phyloP scores from a whole-genome alignment of 2,888 invertebrate species.

The Scaeva pyrastri region DNA sequence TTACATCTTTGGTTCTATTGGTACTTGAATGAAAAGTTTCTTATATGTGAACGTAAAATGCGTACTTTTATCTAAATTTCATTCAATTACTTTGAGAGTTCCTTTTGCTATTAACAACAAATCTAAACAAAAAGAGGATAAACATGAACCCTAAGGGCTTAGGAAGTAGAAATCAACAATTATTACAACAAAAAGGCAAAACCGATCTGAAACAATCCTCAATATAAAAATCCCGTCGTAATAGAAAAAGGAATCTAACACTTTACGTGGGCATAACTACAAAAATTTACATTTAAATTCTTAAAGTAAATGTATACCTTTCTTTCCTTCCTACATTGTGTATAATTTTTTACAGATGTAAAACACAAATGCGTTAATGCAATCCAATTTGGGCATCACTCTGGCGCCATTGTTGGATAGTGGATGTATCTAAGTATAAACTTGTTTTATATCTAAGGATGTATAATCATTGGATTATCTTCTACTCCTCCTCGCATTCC shows the following conservation, averaged over 20 bases:
- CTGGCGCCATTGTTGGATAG: slow-evolving; percentile 51
- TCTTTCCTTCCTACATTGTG: not conserved
- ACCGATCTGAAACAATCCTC: not conserved
- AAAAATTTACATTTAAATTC: slow-evolving; percentile 64
- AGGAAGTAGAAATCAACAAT: slow-evolving; percentile 25
- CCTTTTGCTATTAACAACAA: not conserved
- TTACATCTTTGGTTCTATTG: too few relatives aligned
- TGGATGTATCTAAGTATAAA: slow-evolving; percentile 5
- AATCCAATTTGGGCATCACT: slow-evolving; percentile 67
- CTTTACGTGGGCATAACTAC: not conserved
- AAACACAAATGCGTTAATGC: slow-evolving; percentile 54
- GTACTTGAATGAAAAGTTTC: too few relatives aligned
- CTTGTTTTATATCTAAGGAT: slow-evolving; percentile 23
- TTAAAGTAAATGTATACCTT: slow-evolving; percentile 7
- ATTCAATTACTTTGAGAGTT: not conserved
- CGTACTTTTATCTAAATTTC: not conserved
- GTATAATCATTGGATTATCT: slow-evolving; percentile 66
- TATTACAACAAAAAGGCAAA: slow-evolving; percentile 9
- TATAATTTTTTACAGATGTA: not conserved
- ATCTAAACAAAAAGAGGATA: accelerated
- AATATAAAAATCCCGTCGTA: not conserved
- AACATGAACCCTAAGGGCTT: slow-evolving; percentile 16
- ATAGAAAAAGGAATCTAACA: not conserved
- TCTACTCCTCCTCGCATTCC: not conserved
- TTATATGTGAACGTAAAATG: too few relatives aligned